Conservation (phyloP, 2,888 invertebrate species). For the Drosophila phalerata region DNA sequence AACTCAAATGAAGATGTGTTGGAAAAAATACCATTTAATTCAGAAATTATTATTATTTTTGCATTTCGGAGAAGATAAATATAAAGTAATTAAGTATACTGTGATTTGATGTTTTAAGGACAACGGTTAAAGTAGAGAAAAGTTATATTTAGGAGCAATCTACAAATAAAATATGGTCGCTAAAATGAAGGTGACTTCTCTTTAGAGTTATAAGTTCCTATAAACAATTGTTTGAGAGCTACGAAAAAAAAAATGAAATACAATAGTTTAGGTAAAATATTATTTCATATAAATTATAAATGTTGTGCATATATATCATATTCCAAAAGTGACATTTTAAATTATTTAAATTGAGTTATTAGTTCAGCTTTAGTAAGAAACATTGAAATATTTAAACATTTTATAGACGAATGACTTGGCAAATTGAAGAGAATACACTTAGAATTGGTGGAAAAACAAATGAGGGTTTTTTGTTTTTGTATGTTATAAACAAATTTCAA, state of each 20-base stretch:
- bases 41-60: not conserved
- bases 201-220: not conserved
- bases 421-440: constrained; percentile 5
- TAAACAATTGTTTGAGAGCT: not conserved
- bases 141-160: not conserved
- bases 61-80: not conserved
- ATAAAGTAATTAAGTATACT: not conserved
- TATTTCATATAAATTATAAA: constrained; percentile 11
- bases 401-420: constrained; percentile 9
- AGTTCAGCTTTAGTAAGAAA: not conserved
- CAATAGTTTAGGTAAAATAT: not conserved
- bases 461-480: constrained; percentile 5
- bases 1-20: not conserved
- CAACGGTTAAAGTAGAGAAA: not conserved
- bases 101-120: not conserved
- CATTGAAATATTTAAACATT: constrained; percentile 2
- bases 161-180: not conserved
- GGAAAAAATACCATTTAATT: constrained; percentile 2
- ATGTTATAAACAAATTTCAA: constrained; percentile 32
- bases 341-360: constrained; percentile 14
- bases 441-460: constrained; percentile 6
- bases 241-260: not conserved
- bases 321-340: not conserved
- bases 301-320: constrained; percentile 1
- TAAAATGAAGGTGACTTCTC: not conserved